phyloP scores from a whole-genome alignment of 2,888 invertebrate species.

The Drosophila parthenogenetica region DNA sequence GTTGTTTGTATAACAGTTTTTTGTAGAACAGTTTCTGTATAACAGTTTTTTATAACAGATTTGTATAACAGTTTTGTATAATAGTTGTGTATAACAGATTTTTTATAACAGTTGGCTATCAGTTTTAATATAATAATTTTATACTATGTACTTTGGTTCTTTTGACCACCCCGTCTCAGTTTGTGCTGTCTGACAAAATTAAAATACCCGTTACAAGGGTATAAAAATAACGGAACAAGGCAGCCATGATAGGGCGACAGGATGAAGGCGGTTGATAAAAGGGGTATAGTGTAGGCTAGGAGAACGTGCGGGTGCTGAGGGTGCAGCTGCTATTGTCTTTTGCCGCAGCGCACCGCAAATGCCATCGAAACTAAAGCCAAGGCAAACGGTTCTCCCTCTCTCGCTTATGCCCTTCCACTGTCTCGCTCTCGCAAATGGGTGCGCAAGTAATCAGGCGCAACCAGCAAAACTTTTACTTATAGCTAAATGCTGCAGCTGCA shows the following conservation, averaged over 20 bases:
- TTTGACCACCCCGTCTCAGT: too few relatives aligned
- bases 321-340: constrained; percentile 56
- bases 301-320: not conserved
- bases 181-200: not conserved
- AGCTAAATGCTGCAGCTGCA: constrained; percentile 60
- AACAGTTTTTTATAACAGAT: too few relatives aligned
- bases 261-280: not conserved
- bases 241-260: constrained; percentile 21
- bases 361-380: constrained; percentile 55
- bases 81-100: too few relatives aligned
- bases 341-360: constrained; percentile 51
- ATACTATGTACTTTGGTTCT: too few relatives aligned
- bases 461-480: constrained; percentile 69
- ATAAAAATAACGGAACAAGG: constrained; percentile 37
- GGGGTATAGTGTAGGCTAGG: not conserved
- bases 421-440: constrained; percentile 9
- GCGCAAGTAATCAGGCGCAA: constrained; percentile 68
- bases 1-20: too few relatives aligned
- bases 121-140: too few relatives aligned
- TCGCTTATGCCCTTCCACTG: not conserved
- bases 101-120: too few relatives aligned
- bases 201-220: not conserved
- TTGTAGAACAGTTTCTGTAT: too few relatives aligned
- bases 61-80: too few relatives aligned
- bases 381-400: constrained; percentile 33